Evolutionary conservation across 2,797 vertebrate genomes (phyloP).

Genomic region (Clangula hyemalis): DNA sequence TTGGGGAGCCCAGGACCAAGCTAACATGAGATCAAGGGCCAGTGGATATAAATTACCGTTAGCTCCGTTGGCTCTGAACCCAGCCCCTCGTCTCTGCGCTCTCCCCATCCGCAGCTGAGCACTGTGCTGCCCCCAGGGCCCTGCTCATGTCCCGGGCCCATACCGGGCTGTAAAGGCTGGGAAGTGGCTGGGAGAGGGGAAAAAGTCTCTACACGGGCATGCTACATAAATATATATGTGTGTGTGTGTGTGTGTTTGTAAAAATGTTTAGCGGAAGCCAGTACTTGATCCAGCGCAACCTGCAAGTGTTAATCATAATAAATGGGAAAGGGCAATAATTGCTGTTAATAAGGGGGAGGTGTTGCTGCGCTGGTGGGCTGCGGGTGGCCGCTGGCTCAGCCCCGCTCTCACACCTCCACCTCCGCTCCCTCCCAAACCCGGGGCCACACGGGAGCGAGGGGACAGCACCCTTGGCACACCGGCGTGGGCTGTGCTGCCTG

Average conservation of each 20-base stretch:
- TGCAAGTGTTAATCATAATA: slow-evolving; percentile 15
- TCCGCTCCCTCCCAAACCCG: background rate
- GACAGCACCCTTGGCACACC: background rate
- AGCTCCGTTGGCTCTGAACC: accelerated
- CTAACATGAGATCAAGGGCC: background rate
- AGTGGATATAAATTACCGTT: background rate
- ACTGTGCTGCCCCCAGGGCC: accelerated
- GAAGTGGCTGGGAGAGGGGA: background rate
- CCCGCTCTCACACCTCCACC: background rate
- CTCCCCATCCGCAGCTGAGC: background rate
- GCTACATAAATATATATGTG: background rate
- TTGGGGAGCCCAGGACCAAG: background rate
- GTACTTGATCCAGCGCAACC: background rate
- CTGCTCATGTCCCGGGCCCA: background rate
- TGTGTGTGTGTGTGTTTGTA: background rate
- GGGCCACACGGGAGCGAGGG: background rate
- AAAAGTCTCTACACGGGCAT: background rate
- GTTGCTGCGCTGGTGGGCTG: background rate
- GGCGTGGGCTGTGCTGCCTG: no score
- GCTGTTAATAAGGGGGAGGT: background rate
- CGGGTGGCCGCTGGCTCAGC: background rate
- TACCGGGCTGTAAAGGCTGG: background rate
- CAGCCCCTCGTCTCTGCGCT: accelerated
- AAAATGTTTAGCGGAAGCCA: background rate
- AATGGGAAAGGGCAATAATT: background rate